Evolutionary conservation across 2,888 invertebrate species (phyloP), one percentile per base, ranked within the genome.

Genomic region (Tetanocera ferruginea): DNA sequence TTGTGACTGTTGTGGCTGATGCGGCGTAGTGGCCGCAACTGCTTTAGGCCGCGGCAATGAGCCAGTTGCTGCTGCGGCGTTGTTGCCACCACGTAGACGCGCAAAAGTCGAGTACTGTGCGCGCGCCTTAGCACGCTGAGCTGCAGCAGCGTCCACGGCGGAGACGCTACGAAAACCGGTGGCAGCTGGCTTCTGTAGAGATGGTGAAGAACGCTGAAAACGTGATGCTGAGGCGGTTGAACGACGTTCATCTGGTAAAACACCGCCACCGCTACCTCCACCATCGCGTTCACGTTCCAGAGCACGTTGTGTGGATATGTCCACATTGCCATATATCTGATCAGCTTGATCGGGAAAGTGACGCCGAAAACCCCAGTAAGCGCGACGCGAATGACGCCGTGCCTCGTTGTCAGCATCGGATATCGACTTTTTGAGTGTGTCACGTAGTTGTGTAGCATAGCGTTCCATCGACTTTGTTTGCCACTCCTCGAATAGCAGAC

Each of bases 381-480:
- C 96, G 87, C 97, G 96, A 88, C 78, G 83, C 1, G 85, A 85
- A 84, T 93, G 92, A 11, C 93, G 94, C 83, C 99, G 91, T 0
- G 98, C 97, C 73, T 95, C 95, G 37, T 95, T 93, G 90, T 99
- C 99, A 0, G 99, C 98, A 91, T 99, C 99, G 2, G 94, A 93
- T 80, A 98, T 94, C 0, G 98, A 98, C 82, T 94, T 94, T 80
- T 94, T 93, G 25, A 99, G 93, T 0, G 96, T 94, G 82, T 98
- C 98, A 81, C 95, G 93, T 3, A 99, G 89, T 1, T 93, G 90
- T 0, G 92, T 90, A 64, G 95, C 93, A 87, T 97, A 96, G 85
- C 93, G 94, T 88, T 98, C 98, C 76, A 99, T 90, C 0, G 94
- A 91, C 83, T 93, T 92, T 0, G 95, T 92, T n/a, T 95, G 93